These are phyloP conservation scores for Odontomyia ornata DNA, from an alignment of 2,888 invertebrate species.

Conservation along the genomic window DNA sequence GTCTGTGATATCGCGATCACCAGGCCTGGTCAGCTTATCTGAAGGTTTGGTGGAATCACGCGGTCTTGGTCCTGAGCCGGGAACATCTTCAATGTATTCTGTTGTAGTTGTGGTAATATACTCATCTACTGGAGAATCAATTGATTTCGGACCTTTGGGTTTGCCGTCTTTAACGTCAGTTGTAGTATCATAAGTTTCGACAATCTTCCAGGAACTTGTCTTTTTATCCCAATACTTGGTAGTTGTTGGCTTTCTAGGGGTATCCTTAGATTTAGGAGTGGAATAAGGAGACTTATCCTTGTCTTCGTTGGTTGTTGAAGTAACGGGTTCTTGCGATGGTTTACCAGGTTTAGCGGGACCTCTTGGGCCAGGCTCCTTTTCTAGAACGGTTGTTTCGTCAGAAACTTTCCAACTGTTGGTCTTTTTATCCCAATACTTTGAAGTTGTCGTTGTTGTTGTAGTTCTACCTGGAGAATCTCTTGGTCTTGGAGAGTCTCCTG, in stretches of 20 bases:
- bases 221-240: conserved; percentile 49
- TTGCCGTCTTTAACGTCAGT: neutral
- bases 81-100: neutral
- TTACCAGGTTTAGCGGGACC: conserved; percentile 1
- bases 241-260: neutral
- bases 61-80: neutral
- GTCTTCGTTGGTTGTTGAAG: neutral
- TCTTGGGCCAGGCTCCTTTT: conserved; percentile 47
- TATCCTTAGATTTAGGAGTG: neutral
- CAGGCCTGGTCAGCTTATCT: neutral
- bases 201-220: conserved; percentile 51
- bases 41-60: neutral
- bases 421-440: conserved; percentile 52
- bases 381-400: conserved; percentile 51
- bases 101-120: neutral
- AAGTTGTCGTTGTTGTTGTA: conserved; percentile 50
- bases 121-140: neutral
- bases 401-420: conserved; percentile 52
- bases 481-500: neutral
- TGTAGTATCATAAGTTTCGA: conserved; percentile 49
- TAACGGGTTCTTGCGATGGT: neutral
- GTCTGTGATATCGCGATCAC: neutral
- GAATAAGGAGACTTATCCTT: neutral
- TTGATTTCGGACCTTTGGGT: neutral
- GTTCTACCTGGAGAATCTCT: neutral